phyloP scores from a whole-genome alignment of 2,113 vertebrate genomes.

The Mesoclemmys tuberculata region DNA sequence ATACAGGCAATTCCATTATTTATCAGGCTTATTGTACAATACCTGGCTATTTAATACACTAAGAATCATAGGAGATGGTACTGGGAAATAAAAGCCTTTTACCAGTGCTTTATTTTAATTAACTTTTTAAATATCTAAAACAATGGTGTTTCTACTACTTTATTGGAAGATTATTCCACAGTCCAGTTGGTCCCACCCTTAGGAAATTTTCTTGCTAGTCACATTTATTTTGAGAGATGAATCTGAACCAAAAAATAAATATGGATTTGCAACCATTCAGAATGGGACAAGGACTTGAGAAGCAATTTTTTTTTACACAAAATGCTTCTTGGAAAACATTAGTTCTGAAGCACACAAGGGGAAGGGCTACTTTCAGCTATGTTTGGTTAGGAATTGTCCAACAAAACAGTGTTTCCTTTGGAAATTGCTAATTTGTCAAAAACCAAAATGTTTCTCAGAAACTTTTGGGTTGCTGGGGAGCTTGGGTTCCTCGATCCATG shows the following conservation, averaged over 20 bases:
- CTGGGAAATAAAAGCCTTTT: neutral
- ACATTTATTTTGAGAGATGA: neutral
- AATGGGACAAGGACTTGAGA: neutral
- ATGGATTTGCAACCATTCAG: neutral
- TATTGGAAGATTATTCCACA: accelerated
- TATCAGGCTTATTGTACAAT: neutral
- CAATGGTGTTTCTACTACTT: accelerated
- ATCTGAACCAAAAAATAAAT: neutral
- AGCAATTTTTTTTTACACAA: neutral
- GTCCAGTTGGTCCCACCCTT: neutral
- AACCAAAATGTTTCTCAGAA: neutral
- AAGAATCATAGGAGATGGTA: neutral
- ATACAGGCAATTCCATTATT: neutral
- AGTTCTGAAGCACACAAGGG: neutral
- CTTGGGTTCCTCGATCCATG: neutral
- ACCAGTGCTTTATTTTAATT: neutral
- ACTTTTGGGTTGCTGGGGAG: neutral
- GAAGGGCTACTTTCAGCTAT: neutral
- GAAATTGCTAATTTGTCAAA: neutral
- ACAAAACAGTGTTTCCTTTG: neutral
- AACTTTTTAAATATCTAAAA: neutral
- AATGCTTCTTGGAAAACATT: neutral
- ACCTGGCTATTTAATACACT: neutral
- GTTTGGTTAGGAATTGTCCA: neutral
- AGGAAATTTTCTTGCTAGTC: neutral